phyloP scores from a whole-genome alignment of 2,888 invertebrate species.

The Melanchra persicariae region DNA sequence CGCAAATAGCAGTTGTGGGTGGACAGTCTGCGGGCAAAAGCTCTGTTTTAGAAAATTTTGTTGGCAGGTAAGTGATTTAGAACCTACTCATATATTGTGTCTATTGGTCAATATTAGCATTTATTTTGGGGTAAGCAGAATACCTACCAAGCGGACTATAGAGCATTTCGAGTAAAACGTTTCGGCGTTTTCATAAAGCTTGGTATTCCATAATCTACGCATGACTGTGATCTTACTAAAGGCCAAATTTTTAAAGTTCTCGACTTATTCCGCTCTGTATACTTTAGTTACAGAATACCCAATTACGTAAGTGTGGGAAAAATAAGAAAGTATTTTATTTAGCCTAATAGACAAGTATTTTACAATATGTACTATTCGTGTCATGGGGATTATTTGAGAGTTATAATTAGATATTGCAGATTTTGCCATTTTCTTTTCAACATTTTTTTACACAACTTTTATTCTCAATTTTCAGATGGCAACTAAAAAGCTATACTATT shows the following conservation, averaged over 20 bases:
- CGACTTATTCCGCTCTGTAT: not conserved
- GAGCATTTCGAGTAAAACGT: not conserved
- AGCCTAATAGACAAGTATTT: not conserved
- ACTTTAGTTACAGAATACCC: not conserved
- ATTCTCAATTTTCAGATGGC: constrained; percentile 13
- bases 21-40: constrained; percentile 99
- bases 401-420: not conserved
- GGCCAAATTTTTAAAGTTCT: not conserved
- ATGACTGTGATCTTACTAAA: not conserved
- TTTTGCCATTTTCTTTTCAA: not conserved
- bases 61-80: constrained; percentile 95
- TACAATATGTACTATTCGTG: not conserved
- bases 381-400: not conserved
- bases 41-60: constrained; percentile 99
- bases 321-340: not conserved
- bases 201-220: too few species aligned
- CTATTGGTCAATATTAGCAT: constrained; percentile 8
- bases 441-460: not conserved
- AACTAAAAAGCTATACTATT: not conserved
- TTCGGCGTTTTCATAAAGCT: not conserved
- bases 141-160: not conserved
- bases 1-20: constrained; percentile 99
- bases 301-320: constrained; percentile 32
- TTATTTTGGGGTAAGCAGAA: constrained; percentile 8
- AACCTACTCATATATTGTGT: not conserved